Conservation (phyloP, 2,888 invertebrate species). For the Hydropsyche betteni region DNA sequence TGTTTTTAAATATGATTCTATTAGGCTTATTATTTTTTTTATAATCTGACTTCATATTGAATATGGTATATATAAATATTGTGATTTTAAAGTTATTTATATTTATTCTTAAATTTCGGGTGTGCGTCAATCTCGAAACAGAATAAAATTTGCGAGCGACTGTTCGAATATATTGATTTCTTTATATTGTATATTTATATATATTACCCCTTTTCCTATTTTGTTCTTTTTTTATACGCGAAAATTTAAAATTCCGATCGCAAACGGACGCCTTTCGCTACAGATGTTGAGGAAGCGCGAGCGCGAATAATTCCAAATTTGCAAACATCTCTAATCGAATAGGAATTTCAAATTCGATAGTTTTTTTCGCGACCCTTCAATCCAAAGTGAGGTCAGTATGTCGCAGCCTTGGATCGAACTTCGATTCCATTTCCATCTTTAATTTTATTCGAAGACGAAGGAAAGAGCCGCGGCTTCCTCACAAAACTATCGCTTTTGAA, state of each 20-base stretch:
- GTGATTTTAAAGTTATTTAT: too few relatives aligned
- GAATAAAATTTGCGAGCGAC: conserved; percentile 41
- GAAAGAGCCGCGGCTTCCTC: too few relatives aligned
- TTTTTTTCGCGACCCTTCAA: conserved; percentile 12
- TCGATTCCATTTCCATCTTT: too few relatives aligned
- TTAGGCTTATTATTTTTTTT: too few relatives aligned
- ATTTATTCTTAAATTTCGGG: background rate
- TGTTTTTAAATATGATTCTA: too few relatives aligned
- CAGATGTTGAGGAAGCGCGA: conserved; percentile 43
- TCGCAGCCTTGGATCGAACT: conserved; percentile 6
- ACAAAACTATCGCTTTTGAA: too few relatives aligned
- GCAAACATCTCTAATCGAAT: background rate
- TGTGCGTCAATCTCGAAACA: conserved; percentile 12
- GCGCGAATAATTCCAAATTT: background rate
- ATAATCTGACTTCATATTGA: too few relatives aligned
- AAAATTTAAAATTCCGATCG: conserved; percentile 46
- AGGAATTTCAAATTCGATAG: conserved; percentile 9
- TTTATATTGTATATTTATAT: background rate
- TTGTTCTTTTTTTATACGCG: conserved; percentile 28
- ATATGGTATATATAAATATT: too few relatives aligned
- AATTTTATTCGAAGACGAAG: too few relatives aligned
- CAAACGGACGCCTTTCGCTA: conserved; percentile 20
- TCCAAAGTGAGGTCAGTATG: conserved; percentile 14
- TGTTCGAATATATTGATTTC: conserved; percentile 30
- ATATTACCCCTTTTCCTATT: background rate